Evolutionary conservation across 2,797 vertebrate species (phyloP).

Genomic region (Vipera ursinii): DNA sequence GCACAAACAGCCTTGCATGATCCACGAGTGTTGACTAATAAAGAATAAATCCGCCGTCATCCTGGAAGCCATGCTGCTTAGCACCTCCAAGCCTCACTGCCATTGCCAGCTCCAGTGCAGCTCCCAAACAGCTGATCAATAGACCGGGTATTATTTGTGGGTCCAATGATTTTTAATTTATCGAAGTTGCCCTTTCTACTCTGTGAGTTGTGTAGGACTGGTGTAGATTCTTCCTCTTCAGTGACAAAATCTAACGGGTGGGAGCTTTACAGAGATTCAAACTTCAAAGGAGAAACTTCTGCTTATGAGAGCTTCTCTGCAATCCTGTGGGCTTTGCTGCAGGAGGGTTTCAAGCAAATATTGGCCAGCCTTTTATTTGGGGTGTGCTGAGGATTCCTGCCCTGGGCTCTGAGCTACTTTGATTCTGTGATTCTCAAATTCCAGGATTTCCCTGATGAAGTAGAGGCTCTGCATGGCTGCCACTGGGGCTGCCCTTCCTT

Average conservation of each 20-base stretch:
- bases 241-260: background rate
- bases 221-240: background rate
- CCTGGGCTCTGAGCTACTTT: too few relatives aligned
- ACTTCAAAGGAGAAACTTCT: background rate
- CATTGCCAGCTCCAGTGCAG: background rate
- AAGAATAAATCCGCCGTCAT: background rate
- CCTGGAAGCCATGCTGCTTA: background rate
- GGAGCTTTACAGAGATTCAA: background rate
- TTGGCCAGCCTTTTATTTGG: too few relatives aligned
- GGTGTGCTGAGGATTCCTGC: too few relatives aligned
- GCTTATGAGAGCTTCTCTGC: too few relatives aligned
- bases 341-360: too few relatives aligned
- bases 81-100: background rate
- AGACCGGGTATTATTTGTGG: background rate
- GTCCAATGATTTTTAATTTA: background rate
- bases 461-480: too few relatives aligned
- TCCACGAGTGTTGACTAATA: background rate
- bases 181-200: background rate
- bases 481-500: too few relatives aligned
- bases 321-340: too few relatives aligned
- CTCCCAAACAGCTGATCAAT: background rate
- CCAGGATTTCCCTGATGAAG: too few relatives aligned
- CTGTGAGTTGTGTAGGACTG: background rate
- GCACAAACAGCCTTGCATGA: background rate
- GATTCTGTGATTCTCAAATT: too few relatives aligned